Evolutionary conservation across 1,140 invertebrate genomes (phyloP), one percentile per base, ranked within the genome.

Genomic region (Scaptomyza pallida): DNA sequence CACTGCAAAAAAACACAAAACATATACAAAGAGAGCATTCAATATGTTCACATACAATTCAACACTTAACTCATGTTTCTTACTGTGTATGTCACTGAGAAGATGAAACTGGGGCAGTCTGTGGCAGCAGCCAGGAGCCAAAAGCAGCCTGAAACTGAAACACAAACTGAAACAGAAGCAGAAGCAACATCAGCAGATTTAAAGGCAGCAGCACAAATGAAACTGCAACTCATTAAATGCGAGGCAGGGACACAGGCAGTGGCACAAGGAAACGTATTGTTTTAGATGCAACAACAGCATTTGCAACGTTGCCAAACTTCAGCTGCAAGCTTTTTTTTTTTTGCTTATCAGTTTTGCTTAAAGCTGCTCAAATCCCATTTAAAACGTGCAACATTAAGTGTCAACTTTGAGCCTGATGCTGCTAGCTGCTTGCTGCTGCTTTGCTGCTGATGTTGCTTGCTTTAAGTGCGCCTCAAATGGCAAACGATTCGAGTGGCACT

Each of bases 221-320:
- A 47, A 37, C 57, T 33, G 26, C 41, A 44, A n/a, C 33, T 37
- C 33, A 37, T 33, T 57, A 17, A 48, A 45, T 35, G 56, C 41
- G 8, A 35, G 30, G 5, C 41, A 12, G 33, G 21, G 3, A 23
- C 21, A 23, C 21, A 23, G 21, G 1, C 33, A 35, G 23, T n/a
- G n/a, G n/a, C n/a, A 1, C 23, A 26, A 26, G 23, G 23, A 26
- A 35, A 41, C 35, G 33, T 33, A 61, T 50, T 33, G 63, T 41
- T 54, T 54, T n/a, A 37, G 33, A 6, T 52, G 50, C 48, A 51
- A 51, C 15, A 51, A 52, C 51, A 21, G 4, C 57, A 19, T 35
- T 13, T 47, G 45, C 68, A 9, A 35, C 15, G 52, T 74, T 75
- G 61, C 61, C 72, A 67, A 67, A 75, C 61, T 75, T 67, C 62